Evolutionary conservation across 1,140 invertebrate genomes (phyloP).

Genomic region (Platyura marginata): DNA sequence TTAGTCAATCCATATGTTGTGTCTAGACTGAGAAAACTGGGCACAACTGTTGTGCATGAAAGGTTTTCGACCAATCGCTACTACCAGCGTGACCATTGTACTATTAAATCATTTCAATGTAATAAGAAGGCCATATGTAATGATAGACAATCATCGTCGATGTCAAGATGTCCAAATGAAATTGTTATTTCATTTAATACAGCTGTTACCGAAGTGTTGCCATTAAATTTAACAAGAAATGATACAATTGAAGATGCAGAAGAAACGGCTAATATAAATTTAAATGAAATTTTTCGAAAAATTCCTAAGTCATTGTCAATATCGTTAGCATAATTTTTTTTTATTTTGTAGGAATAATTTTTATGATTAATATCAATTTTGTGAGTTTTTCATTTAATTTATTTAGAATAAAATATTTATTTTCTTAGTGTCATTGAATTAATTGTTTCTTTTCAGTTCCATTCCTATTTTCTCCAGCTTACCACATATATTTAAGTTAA

Average conservation of each 20-base stretch:
- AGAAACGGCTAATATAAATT: not conserved
- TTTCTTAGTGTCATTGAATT: too few relatives aligned
- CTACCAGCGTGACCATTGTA: not conserved
- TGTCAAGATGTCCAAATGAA: not conserved
- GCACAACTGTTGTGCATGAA: not conserved
- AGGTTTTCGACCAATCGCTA: not conserved
- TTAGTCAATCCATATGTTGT: not conserved
- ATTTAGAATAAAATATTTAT: too few relatives aligned
- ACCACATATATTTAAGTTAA: too few relatives aligned
- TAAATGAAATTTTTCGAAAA: not conserved
- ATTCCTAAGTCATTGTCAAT: not conserved
- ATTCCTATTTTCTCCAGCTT: too few relatives aligned
- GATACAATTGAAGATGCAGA: not conserved
- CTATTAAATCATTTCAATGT: not conserved
- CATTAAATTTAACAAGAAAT: not conserved
- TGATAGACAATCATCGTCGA: not conserved
- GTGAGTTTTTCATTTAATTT: too few relatives aligned
- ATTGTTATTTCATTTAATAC: slow-evolving; percentile 1
- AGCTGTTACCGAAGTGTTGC: not conserved
- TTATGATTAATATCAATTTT: too few relatives aligned
- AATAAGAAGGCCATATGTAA: not conserved
- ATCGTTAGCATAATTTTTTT: not conserved
- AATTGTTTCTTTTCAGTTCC: too few relatives aligned
- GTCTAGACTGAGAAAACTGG: not conserved
- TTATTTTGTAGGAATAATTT: not conserved